Evolutionary conservation across 1,140 invertebrate species (phyloP).

Genomic region (Ectropis grisescens): DNA sequence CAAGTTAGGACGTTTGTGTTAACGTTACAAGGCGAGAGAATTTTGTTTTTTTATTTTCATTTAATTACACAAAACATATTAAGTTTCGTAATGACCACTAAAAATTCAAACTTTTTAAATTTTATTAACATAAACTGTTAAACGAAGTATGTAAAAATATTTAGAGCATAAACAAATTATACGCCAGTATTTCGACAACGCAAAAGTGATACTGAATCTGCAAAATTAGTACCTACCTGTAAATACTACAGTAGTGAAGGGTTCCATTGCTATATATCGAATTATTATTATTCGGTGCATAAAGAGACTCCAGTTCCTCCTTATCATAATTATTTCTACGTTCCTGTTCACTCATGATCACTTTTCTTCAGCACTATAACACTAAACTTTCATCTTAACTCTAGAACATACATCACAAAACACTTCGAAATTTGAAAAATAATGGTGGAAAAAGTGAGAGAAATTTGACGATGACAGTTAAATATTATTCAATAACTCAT

Average conservation of each 20-base stretch:
- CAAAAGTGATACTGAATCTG: no score
- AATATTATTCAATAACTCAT: conserved; percentile 52
- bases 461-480: conserved; percentile 17
- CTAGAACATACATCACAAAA: not conserved
- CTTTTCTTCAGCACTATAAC: conserved; percentile 15
- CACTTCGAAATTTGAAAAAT: conserved; percentile 3
- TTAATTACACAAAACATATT: no score
- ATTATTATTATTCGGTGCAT: conserved; percentile 54
- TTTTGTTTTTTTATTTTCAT: no score
- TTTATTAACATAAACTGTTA: no score
- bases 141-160: no score
- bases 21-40: no score
- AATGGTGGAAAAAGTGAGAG: not conserved
- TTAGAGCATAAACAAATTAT: no score
- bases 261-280: conserved; percentile 64
- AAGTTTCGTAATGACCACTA: no score
- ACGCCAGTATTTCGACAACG: no score
- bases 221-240: conserved; percentile 41
- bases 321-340: conserved; percentile 39
- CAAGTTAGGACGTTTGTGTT: no score
- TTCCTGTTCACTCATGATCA: conserved; percentile 52
- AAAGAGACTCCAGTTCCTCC: conserved; percentile 30
- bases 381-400: conserved; percentile 9
- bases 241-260: conserved; percentile 65
- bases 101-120: no score